Evolutionary conservation across 2,888 invertebrate species (phyloP).

Genomic region (Brachycybe producta): DNA sequence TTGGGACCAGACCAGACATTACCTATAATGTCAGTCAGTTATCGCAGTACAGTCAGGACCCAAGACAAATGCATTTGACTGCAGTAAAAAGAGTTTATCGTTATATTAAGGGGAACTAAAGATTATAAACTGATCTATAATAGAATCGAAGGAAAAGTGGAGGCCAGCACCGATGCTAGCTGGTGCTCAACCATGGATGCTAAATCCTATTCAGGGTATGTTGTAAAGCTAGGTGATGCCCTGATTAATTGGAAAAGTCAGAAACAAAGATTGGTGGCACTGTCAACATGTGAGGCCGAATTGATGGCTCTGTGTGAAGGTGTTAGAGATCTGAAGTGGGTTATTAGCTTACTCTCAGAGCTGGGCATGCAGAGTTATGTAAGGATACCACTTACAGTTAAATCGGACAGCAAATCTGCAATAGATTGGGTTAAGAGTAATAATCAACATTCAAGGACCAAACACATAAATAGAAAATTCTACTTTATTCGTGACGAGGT

Average conservation of each 20-base stretch:
- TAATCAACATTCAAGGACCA: not conserved
- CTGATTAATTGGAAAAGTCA: conserved; percentile 3
- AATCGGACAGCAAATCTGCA: not conserved
- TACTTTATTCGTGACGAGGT: no score
- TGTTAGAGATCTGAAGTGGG: not conserved
- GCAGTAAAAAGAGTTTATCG: no score
- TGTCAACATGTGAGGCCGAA: conserved; percentile 3
- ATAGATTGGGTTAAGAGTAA: not conserved
- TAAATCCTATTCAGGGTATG: conserved; percentile 3
- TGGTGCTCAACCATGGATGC: conserved; percentile 6
- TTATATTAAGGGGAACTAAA: no score
- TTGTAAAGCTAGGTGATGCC: not conserved
- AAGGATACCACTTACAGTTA: no score
- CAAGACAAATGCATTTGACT: not conserved
- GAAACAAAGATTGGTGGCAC: conserved; percentile 9
- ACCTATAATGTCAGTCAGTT: not conserved
- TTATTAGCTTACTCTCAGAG: not conserved
- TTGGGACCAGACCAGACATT: conserved; percentile 1
- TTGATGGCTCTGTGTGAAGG: conserved; percentile 2
- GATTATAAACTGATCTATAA: not conserved
- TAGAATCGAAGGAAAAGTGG: not conserved
- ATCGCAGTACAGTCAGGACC: not conserved
- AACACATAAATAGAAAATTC: no score
- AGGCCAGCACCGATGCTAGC: conserved; percentile 5
- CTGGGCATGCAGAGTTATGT: no score